Evolutionary conservation across 1,140 invertebrate species (phyloP), one percentile per base, ranked within the genome.

Genomic region (Platorchestia sp.): DNA sequence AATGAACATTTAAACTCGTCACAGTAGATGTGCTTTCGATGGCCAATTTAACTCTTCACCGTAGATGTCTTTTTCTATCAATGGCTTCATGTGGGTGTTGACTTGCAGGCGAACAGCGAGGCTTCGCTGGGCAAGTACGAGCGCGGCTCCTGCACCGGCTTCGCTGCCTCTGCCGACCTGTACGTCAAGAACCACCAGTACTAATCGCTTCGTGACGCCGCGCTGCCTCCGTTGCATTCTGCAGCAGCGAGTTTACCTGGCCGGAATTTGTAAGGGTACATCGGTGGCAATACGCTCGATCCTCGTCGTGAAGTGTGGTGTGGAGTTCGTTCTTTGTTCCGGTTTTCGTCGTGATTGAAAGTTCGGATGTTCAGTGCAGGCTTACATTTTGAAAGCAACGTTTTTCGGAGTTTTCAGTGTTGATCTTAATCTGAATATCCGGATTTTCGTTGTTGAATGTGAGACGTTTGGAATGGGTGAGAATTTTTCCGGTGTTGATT

Each of bases 61-160:
- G n/a, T n/a, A n/a, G n/a, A n/a, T n/a, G n/a, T n/a, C n/a, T n/a
- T n/a, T n/a, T n/a, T n/a, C n/a, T n/a, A n/a, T n/a, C n/a, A n/a
- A n/a, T n/a, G n/a, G n/a, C n/a, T n/a, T n/a, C n/a, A n/a, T n/a
- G n/a, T n/a, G n/a, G 45, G 6, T 90, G 40, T 89, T 40, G 43
- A 40, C 36, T 96, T 89, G 87, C 97, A 99, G 99, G 99, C 98
- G 93, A 99, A 99, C 97, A 98, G 99, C 96, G 98, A 98, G 96
- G 98, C 99, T 86, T 98, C 99, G 95, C 97, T 98, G 96, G 99
- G 99, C 96, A 98, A 99, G 97, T 99, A 99, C 97, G 97, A 98
- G 96, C 98, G 98, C 91, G 99, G 99, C 97, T 98, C 98, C 95
- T 98, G 98, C 45, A 97, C 97, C 96, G 98, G 99, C 97, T 98